Evolutionary conservation across 2,113 vertebrate genomes (phyloP).

Genomic region (Alouatta palliata): DNA sequence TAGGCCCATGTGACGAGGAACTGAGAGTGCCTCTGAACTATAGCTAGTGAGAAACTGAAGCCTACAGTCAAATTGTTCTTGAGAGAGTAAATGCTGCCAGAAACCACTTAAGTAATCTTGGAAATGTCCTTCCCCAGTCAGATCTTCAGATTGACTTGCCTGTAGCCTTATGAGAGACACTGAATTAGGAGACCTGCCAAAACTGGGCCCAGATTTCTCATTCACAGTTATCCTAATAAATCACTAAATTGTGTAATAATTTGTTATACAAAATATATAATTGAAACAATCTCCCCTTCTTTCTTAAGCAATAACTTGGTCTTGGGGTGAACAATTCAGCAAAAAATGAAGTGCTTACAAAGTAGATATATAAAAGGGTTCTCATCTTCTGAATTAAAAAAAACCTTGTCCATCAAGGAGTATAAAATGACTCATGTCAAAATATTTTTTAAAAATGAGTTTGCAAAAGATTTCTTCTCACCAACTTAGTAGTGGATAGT

Average conservation of each 20-base stretch:
- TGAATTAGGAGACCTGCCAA: neutral
- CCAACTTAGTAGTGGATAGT: neutral
- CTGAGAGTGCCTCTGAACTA: neutral
- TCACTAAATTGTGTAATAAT: neutral
- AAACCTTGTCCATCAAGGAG: neutral
- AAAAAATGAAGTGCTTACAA: neutral
- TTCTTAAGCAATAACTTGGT: neutral
- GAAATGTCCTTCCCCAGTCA: neutral
- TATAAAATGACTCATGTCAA: neutral
- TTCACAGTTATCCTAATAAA: neutral
- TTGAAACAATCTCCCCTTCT: neutral
- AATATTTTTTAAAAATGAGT: neutral
- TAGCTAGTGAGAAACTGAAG: neutral
- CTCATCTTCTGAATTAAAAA: neutral
- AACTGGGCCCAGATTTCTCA: neutral
- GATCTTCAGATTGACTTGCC: neutral
- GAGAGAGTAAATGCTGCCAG: neutral
- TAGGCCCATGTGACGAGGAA: neutral
- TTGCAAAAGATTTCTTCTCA: neutral
- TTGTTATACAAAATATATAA: neutral
- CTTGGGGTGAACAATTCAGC: neutral
- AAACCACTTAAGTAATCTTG: neutral
- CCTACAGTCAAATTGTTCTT: neutral
- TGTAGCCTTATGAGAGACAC: neutral
- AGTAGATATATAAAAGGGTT: neutral